Percentiles rank a stretch among this genome's conserved stretches.
phyloP scores from a whole-genome alignment of 2,888 invertebrate genomes.

The Andrena dorsata region DNA sequence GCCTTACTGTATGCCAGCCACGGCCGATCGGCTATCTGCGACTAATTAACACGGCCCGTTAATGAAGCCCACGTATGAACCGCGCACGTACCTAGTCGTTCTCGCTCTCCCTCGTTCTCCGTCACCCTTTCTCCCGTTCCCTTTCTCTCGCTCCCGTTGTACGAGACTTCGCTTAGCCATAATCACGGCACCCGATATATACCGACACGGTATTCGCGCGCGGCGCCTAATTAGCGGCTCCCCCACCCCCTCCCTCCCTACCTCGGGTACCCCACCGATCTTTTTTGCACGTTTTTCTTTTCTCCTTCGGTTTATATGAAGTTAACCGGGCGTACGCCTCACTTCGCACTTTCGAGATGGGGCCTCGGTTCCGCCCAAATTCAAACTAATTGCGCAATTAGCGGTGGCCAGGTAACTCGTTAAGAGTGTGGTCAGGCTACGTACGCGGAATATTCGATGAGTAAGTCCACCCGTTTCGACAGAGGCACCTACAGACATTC shows the following conservation, averaged over 20 bases:
- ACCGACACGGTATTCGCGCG: slow-evolving; percentile 77
- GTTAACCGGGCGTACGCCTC: slow-evolving; percentile 59
- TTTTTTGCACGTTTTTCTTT: slow-evolving; percentile 30
- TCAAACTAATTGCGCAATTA: slow-evolving; percentile 71
- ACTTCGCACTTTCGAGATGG: slow-evolving; percentile 43
- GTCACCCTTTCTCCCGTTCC: slow-evolving; percentile 54
- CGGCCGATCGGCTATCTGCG: slow-evolving; percentile 80
- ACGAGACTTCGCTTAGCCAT: slow-evolving; percentile 71
- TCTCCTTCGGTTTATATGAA: slow-evolving; percentile 44
- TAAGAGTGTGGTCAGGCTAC: slow-evolving; percentile 47
- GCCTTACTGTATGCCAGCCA: slow-evolving; percentile 68
- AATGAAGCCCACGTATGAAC: slow-evolving; percentile 80
- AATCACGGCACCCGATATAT: slow-evolving; percentile 78
- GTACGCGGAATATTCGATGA: slow-evolving; percentile 39
- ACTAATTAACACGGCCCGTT: slow-evolving; percentile 82
- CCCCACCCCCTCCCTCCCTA: slow-evolving; percentile 60
- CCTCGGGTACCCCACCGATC: slow-evolving; percentile 34
- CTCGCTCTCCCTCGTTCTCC: slow-evolving; percentile 57
- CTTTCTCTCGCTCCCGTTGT: slow-evolving; percentile 55
- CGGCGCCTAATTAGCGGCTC: slow-evolving; percentile 80
- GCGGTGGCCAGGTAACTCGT: slow-evolving; percentile 58
- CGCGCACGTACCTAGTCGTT: slow-evolving; percentile 68
- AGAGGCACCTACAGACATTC: slow-evolving; percentile 19
- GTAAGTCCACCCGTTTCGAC: neutral
- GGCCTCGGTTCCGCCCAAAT: slow-evolving; percentile 68